Evolutionary conservation across 2,797 vertebrate species (phyloP), one percentile per base, ranked within the genome.

Genomic region (Cyprinodon diabolis): DNA sequence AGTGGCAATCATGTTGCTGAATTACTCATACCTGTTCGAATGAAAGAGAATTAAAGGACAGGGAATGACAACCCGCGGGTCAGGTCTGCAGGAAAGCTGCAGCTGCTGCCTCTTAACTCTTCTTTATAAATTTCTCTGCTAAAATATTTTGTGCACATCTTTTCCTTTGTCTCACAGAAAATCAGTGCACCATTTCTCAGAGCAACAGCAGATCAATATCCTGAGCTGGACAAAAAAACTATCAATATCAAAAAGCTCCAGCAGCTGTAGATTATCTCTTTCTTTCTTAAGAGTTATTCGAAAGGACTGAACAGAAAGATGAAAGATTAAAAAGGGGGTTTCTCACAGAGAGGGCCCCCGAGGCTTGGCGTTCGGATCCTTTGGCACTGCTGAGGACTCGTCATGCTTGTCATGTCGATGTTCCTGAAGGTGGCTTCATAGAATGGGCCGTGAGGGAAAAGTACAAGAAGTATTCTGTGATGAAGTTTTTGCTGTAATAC

Each of bases 1-100:
- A 71, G 84, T 90, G 86, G 84, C 87, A 84, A 89, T 91, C 82
- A 90, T 88, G 85, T 76, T 74, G 84, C 82, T 57, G 76, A 85
- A 91, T 90, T 87, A 90, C 79, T 89, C 84, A 81, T 77, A 68
- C 80, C 85, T 75, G 84, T 87, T 82, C 77, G 82, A 0, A 57
- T 69, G n/a, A 71, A 66, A 72, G 58, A 77, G 35, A 54, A 45
- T 54, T 37, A 43, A 73, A 74, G 52, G 70, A 84, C 54, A 57
- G 71, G 52, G 68, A 74, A 57, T 43, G 74, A 86, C 85, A 71
- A 71, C 68, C 54, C 5, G 0, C 58, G 70, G 62, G 49, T 72
- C 52, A 66, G 54, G 69, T 51, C 15, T 48, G 69, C 68, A 75
- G 67, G 56, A 80, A 37, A 75, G 55, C 60, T 68, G 56, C 72